Evolutionary conservation across 2,797 vertebrate genomes (phyloP).

Genomic region (Xyrichtys novacula): DNA sequence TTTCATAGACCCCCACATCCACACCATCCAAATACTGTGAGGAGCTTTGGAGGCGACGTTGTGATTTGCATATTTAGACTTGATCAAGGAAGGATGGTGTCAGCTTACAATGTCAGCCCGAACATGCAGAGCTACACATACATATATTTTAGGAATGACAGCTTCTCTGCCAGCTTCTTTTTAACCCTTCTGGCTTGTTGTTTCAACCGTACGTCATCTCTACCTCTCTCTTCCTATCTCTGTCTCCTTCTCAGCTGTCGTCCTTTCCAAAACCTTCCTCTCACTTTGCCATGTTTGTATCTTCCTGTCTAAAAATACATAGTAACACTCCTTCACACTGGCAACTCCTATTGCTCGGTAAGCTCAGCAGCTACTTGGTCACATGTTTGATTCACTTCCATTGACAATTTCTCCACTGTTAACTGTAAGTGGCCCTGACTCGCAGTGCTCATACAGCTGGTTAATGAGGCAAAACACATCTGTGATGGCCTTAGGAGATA

Average conservation of each 20-base stretch:
- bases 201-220: constrained; percentile 21
- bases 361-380: background rate
- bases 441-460: background rate
- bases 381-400: background rate
- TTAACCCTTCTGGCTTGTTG: constrained; percentile 7
- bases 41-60: constrained; percentile 37
- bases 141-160: constrained; percentile 39
- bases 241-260: background rate
- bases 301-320: constrained; percentile 3
- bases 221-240: background rate
- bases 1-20: constrained; percentile 32
- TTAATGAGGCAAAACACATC: constrained; percentile 29
- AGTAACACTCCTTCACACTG: background rate
- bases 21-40: constrained; percentile 21
- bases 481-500: constrained; percentile 22
- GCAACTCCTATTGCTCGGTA: background rate
- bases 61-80: constrained; percentile 68
- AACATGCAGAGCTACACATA: constrained; percentile 45
- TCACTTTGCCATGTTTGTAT: background rate
- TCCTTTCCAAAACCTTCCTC: background rate
- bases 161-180: constrained; percentile 37
- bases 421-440: background rate
- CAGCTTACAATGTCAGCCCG: constrained; percentile 67
- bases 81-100: constrained; percentile 66
- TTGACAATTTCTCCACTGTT: background rate